Base-by-base conservation (phyloP, 2,113 vertebrate species). In the Triplophysa tibetana region DNA sequence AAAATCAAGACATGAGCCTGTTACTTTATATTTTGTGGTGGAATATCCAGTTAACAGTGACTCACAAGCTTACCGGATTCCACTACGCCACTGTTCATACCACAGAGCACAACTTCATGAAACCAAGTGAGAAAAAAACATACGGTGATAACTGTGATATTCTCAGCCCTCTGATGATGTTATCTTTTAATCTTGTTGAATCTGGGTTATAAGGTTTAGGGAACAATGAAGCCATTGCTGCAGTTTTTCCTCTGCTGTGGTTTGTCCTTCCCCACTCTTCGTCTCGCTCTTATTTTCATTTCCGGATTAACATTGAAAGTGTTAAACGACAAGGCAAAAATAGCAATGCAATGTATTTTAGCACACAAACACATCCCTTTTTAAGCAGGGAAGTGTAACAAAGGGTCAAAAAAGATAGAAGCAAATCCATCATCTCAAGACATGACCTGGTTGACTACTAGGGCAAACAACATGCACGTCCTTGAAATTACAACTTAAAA, bases 181-280 rank as follows among this genome's bases (percentile, higher is more conserved):
- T 64, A 75, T 75, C 43, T 29, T 75, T 64, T 75, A 64, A 73
- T 73, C 70, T 80, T 66, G 61, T 73, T 74, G 78, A 73, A 64
- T 80, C 58, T 54, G 70, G 50, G 61, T 43, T 64, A 64, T 56
- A 62, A 80, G 62, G 62, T 58, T 72, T 29, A 66, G 50, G 45
- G 64, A 81, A 81, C 79, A 81, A 81, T 81, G 64, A 74, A 64
- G 68, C 60, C 33, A 72, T 33, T 52, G 60, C 60, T 45, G 66
- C 26, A 79, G 67, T 70, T 45, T 80, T 73, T 56, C 69, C 72
- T 61, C 50, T 64, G 41, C 56, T 45, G 23, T 48, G 60, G 73
- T 50, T 64, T 26, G 43, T 43, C 74, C 48, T 65, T 65, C 61
- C 63, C 48, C 38, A 16, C 62, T 81, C 63, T 81, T 75, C 70